Evolutionary conservation across 2,888 invertebrate genomes (phyloP), one percentile per base, ranked within the genome.

Genomic region (Dioctria linearis): DNA sequence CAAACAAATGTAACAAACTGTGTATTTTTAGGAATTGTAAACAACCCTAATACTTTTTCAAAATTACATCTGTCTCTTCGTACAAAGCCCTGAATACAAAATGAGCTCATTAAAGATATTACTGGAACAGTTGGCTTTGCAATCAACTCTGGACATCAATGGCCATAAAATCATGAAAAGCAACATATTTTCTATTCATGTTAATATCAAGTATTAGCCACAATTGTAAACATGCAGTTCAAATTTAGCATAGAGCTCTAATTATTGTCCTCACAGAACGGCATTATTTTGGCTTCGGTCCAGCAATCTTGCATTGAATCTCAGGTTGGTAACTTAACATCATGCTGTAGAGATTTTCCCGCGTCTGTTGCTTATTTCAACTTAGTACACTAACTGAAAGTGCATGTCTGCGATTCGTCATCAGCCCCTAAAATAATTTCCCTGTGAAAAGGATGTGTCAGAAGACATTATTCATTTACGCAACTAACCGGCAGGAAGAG

Each of bases 401-500:
- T 67, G 54, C 79, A 59, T 79, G 79, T 79, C 49, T 37, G 25
- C 54, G 37, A 79, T 79, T 79, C 79, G 67, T 79, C 79, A 67
- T 67, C 78, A 78, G 76, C 5, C 46, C 63, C 76, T 57, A 76
- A 76, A 76, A 76, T 76, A 76, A 76, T 76, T 76, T 63, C 76
- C 76, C 46, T 63, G 63, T 39, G 76, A 76, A 76, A 76, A 76
- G 76, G 76, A 76, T 76, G 76, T 76, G 76, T 76, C 76, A 76
- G 46, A 76, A 76, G 61, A 49, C 76, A 76, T 76, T 76, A 76
- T 63, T 76, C 76, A 76, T 61, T 75, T 59, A 75, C 11, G 59
- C 46, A 75, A 75, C 61, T 46, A 61, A 61, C 76, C 76, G 76
- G 76, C 63, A 63, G 76, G 63, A 76, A 49, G 42, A 43, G 43